Conservation (phyloP, 2,888 invertebrate species). For the Drosophila fungiperda region DNA sequence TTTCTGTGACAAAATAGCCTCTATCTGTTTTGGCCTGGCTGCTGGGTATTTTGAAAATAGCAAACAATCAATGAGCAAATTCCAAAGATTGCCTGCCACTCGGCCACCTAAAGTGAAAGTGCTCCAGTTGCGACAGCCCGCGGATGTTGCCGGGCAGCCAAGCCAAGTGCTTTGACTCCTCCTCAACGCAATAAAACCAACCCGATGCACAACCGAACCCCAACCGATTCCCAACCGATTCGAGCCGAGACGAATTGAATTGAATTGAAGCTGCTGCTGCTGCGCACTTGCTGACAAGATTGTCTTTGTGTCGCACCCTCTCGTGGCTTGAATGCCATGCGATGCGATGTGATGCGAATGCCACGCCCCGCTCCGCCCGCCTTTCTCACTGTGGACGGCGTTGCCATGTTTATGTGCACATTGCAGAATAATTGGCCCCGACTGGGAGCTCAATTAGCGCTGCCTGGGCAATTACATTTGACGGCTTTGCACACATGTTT, state of each 20-base stretch:
- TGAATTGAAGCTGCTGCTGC: conserved; percentile 18
- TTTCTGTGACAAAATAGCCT: background rate
- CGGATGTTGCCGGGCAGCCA: conserved; percentile 56
- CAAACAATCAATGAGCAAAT: conserved; percentile 70
- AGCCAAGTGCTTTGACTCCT: conserved; percentile 76
- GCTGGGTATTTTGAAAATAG: conserved; percentile 34
- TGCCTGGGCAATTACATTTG: conserved; percentile 71
- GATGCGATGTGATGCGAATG: conserved; percentile 8
- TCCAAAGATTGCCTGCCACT: conserved; percentile 57
- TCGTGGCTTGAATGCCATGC: conserved; percentile 39
- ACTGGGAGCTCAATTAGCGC: conserved; percentile 74
- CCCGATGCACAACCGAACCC: conserved; percentile 32
- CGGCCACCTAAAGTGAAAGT: conserved; percentile 82
- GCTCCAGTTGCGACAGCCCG: conserved; percentile 81
- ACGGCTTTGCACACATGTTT: conserved; percentile 66
- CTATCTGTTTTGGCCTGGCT: background rate
- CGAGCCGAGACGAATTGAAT: conserved; percentile 1
- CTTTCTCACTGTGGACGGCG: conserved; percentile 46
- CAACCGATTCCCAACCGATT: conserved; percentile 5
- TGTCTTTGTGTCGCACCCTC: conserved; percentile 53
- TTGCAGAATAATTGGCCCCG: conserved; percentile 77
- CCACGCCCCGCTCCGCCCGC: conserved; percentile 49
- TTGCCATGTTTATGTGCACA: conserved; percentile 59
- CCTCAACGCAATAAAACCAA: conserved; percentile 39
- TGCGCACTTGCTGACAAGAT: conserved; percentile 77